Evolutionary conservation across 2,888 invertebrate genomes (phyloP).

Genomic region (Nomada goodeniana): DNA sequence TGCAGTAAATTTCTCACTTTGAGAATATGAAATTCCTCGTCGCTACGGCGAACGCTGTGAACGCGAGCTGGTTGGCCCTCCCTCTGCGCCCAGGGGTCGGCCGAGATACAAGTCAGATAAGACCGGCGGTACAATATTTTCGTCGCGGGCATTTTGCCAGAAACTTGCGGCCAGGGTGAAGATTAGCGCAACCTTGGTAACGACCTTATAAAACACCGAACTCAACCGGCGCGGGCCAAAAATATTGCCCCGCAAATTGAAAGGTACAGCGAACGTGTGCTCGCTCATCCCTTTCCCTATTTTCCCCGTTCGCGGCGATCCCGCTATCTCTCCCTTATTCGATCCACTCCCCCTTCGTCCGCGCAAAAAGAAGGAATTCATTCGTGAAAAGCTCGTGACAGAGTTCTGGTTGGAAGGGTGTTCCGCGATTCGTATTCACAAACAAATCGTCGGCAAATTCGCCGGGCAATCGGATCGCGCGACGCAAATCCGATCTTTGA

Average conservation of each 20-base stretch:
- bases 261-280: constrained; percentile 71
- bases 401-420: constrained; percentile 64
- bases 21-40: constrained; percentile 76
- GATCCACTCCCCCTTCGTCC: constrained; percentile 8
- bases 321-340: constrained; percentile 5
- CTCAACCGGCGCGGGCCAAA: constrained; percentile 70
- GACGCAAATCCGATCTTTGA: constrained; percentile 28
- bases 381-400: constrained; percentile 58
- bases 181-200: constrained; percentile 79
- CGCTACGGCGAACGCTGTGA: constrained; percentile 43
- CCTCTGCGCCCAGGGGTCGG: constrained; percentile 32
- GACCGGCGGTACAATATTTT: constrained; percentile 76
- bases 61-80: constrained; percentile 17
- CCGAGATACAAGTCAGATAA: constrained; percentile 72
- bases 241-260: constrained; percentile 80
- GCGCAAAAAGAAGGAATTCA: constrained; percentile 52
- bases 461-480: constrained; percentile 48
- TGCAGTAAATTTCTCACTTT: constrained; percentile 74
- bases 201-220: constrained; percentile 79
- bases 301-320: constrained; percentile 4
- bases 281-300: constrained; percentile 9
- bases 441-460: constrained; percentile 58
- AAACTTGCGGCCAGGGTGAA: constrained; percentile 74
- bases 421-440: constrained; percentile 59
- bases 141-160: constrained; percentile 76